phyloP scores from a whole-genome alignment of 1,140 invertebrate species.

The Gerris buenoi region DNA sequence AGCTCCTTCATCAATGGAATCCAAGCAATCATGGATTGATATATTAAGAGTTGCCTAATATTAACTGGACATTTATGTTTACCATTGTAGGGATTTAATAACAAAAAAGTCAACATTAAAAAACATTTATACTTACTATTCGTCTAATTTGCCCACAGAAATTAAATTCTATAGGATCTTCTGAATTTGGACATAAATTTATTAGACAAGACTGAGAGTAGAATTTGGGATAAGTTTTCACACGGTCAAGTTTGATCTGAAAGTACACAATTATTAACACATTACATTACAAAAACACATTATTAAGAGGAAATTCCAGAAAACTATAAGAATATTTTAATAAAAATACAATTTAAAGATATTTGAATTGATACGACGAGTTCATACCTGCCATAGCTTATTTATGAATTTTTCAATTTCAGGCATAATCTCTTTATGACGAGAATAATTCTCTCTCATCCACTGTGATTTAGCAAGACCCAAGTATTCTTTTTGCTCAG shows the following conservation, averaged over 20 bases:
- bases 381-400: neutral
- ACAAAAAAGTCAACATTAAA: too few relatives aligned
- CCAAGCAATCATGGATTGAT: too few relatives aligned
- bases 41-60: too few relatives aligned
- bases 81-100: too few relatives aligned
- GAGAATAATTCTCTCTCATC: neutral
- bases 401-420: neutral
- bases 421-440: neutral
- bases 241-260: neutral
- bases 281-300: too few relatives aligned
- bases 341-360: too few relatives aligned
- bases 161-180: neutral
- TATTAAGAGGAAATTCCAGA: too few relatives aligned
- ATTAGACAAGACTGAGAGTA: neutral
- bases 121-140: neutral
- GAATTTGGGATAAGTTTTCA: neutral
- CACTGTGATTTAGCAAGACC: neutral
- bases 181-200: neutral
- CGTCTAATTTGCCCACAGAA: neutral
- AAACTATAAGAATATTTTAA: too few relatives aligned
- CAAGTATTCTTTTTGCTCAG: neutral
- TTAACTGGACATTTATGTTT: too few relatives aligned
- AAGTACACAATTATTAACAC: too few relatives aligned
- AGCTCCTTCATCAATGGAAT: too few relatives aligned
- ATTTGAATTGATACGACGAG: too few relatives aligned